Evolutionary conservation across 2,888 invertebrate species (phyloP).

Genomic region (Agonopterix arenella): DNA sequence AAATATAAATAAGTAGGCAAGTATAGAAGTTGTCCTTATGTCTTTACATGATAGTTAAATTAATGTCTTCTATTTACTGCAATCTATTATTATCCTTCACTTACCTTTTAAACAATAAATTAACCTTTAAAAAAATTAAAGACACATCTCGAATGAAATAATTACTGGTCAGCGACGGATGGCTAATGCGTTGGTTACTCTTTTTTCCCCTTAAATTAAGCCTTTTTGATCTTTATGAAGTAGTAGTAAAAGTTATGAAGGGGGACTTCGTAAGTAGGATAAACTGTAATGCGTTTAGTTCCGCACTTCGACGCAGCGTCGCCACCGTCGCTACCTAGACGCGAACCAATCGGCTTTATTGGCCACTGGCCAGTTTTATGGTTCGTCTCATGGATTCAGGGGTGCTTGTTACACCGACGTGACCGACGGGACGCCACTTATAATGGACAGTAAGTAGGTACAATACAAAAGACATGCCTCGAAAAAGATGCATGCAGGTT

Average conservation of each 20-base stretch:
- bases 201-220: too few species aligned
- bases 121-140: conserved; percentile 1
- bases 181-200: conserved; percentile 22
- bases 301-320: conserved; percentile 29
- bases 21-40: too few species aligned
- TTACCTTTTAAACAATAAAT: conserved; percentile 9
- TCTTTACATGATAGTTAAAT: too few species aligned
- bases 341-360: conserved; percentile 44
- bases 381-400: conserved; percentile 16
- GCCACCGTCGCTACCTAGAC: conserved; percentile 38
- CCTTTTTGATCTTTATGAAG: too few species aligned
- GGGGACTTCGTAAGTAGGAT: too few species aligned
- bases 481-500: too few species aligned
- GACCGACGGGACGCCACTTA: too few species aligned
- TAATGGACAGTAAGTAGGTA: too few species aligned
- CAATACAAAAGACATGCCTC: too few species aligned
- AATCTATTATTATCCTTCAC: neutral
- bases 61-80: neutral
- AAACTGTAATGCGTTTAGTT: conserved; percentile 28
- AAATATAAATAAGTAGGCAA: too few species aligned
- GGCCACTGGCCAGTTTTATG: conserved; percentile 34
- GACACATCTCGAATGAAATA: conserved; percentile 8
- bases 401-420: conserved; percentile 23
- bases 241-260: too few species aligned
- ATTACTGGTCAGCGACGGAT: conserved; percentile 22